Percentiles rank a stretch among this genome's conserved stretches.
These are phyloP conservation scores for Harmothoe impar DNA, from an alignment of 2,888 invertebrate species.

Conservation along the genomic window DNA sequence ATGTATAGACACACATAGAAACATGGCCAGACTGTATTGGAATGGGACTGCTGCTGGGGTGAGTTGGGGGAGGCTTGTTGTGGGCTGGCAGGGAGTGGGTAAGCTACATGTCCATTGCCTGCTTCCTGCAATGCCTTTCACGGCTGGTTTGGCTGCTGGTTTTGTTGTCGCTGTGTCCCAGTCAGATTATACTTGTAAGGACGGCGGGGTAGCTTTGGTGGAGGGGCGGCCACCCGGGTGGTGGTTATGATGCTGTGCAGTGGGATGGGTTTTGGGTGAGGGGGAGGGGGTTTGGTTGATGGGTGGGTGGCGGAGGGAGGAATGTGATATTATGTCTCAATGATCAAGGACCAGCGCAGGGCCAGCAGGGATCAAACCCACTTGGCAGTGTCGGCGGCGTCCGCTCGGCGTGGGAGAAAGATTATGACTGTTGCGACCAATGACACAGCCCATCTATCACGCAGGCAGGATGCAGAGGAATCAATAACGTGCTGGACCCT, in stretches of 20 bases:
- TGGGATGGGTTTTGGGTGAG: too few species aligned
- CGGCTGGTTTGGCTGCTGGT: background rate
- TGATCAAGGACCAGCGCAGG: slow-evolving; percentile 2
- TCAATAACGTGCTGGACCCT: background rate
- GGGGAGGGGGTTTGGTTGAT: background rate
- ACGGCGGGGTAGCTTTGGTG: too few species aligned
- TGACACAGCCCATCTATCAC: slow-evolving; percentile 56
- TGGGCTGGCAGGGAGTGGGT: background rate
- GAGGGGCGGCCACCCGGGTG: too few species aligned
- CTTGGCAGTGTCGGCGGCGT: slow-evolving; percentile 50
- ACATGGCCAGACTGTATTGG: too few species aligned
- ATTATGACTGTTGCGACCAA: slow-evolving; percentile 55
- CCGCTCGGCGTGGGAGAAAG: slow-evolving; percentile 36
- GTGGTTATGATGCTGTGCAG: background rate
- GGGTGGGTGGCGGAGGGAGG: slow-evolving; percentile 13
- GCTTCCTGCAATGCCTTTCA: slow-evolving; percentile 1
- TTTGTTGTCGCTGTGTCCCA: background rate
- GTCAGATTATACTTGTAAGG: background rate
- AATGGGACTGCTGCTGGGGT: background rate
- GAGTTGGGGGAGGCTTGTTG: background rate
- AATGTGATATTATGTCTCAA: slow-evolving; percentile 47
- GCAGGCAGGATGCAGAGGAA: background rate
- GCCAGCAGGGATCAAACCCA: slow-evolving; percentile 20
- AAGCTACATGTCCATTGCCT: slow-evolving; percentile 5
- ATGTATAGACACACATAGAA: background rate